phyloP scores from a whole-genome alignment of 2,888 invertebrate species.

The Cantharis flavilabris region DNA sequence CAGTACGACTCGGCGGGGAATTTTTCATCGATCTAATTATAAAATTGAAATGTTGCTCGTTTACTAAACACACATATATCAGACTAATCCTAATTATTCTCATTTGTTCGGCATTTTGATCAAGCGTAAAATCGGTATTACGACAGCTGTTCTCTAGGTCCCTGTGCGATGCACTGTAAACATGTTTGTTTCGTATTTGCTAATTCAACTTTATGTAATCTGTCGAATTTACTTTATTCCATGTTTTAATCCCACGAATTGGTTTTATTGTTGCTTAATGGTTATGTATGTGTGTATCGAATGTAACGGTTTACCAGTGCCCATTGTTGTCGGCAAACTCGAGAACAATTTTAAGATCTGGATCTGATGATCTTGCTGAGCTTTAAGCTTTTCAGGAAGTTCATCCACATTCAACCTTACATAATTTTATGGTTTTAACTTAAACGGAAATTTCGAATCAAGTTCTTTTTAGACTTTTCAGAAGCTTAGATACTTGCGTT shows the following conservation, averaged over 20 bases:
- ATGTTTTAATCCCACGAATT: conserved; percentile 1
- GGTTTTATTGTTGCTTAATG: neutral
- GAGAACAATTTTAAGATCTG: neutral
- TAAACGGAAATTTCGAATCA: no score
- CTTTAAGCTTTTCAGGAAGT: neutral
- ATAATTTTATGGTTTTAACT: neutral
- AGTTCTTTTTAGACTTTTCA: no score
- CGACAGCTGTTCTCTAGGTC: conserved; percentile 25
- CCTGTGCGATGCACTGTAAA: conserved; percentile 15
- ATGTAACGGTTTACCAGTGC: neutral
- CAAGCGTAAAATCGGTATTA: conserved; percentile 28
- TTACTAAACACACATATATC: conserved; percentile 24
- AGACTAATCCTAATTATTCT: conserved; percentile 31
- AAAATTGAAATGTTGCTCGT: conserved; percentile 19
- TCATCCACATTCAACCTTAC: neutral
- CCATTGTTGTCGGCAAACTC: neutral
- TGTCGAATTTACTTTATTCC: neutral
- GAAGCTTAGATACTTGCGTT: no score
- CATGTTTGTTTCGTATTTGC: conserved; percentile 27
- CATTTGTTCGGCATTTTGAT: conserved; percentile 27
- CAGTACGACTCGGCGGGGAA: neutral
- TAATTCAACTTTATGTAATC: conserved; percentile 10
- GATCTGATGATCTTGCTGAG: neutral
- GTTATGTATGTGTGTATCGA: neutral
- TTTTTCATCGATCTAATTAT: conserved; percentile 23